Evolutionary conservation across 2,888 invertebrate species (phyloP).

Genomic region (Cosmopolites sordidus): DNA sequence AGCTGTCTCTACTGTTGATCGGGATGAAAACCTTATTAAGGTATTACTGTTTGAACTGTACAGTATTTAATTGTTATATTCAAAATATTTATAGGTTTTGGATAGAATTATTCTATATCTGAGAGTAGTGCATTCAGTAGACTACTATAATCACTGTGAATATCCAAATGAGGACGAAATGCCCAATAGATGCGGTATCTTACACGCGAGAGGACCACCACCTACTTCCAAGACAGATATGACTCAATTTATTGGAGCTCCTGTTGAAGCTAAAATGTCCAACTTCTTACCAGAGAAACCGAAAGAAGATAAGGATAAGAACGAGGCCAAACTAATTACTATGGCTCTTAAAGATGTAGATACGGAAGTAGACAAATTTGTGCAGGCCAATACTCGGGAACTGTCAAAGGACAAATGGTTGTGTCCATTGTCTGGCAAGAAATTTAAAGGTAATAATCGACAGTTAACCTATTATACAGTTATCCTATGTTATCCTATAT

Average conservation of each 20-base stretch:
- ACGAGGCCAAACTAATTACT: constrained; percentile 44
- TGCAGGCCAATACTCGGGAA: constrained; percentile 94
- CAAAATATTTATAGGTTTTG: constrained; percentile 51
- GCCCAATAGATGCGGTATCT: constrained; percentile 98
- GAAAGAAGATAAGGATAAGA: constrained; percentile 65
- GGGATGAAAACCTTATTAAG: constrained; percentile 60
- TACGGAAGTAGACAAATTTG: constrained; percentile 87
- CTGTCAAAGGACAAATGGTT: constrained; percentile 97
- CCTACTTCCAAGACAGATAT: constrained; percentile 76
- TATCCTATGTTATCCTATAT: too few species aligned
- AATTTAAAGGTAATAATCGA: constrained; percentile 78
- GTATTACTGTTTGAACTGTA: too few species aligned
- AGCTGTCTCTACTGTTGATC: constrained; percentile 55
- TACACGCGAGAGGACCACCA: constrained; percentile 90
- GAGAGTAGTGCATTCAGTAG: constrained; percentile 95
- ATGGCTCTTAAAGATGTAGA: constrained; percentile 52
- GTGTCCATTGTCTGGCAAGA: constrained; percentile 97
- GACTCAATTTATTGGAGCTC: constrained; percentile 70
- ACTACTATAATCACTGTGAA: constrained; percentile 98
- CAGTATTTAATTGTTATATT: too few species aligned
- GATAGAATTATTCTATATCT: constrained; percentile 86
- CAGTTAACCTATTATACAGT: too few species aligned
- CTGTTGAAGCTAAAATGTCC: constrained; percentile 86
- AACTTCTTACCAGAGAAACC: constrained; percentile 79
- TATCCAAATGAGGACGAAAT: constrained; percentile 99